These are phyloP conservation scores for Arion vulgaris DNA, from an alignment of 1,140 invertebrate genomes.

Conservation along the genomic window DNA sequence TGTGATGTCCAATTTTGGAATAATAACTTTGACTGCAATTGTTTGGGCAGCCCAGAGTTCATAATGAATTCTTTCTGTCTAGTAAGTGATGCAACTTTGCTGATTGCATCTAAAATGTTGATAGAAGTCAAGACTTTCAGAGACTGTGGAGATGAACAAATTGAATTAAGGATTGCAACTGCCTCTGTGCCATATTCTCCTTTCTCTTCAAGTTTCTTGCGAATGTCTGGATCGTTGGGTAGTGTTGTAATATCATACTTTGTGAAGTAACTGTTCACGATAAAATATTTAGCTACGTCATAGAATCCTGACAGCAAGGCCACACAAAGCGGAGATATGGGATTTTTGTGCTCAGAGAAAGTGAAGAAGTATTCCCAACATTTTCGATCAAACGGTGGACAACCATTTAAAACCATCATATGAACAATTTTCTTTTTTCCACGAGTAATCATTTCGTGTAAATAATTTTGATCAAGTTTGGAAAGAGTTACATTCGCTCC, in stretches of 20 bases:
- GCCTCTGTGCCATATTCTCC: neutral
- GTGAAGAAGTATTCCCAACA: constrained; percentile 8
- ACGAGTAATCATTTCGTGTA: constrained; percentile 18
- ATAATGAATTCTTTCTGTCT: too few species aligned
- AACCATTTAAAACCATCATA: constrained; percentile 21
- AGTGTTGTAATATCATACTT: neutral
- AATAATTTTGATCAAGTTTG: neutral
- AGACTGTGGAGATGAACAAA: neutral
- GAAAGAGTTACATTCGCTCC: constrained; percentile 17
- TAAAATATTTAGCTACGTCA: constrained; percentile 16
- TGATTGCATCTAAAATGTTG: neutral
- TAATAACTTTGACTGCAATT: neutral
- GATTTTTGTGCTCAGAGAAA: neutral
- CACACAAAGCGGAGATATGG: constrained; percentile 16
- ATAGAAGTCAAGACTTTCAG: neutral
- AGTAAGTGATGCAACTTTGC: neutral
- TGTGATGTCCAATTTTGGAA: neutral
- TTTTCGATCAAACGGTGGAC: constrained; percentile 20
- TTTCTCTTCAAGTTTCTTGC: neutral
- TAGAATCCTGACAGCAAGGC: constrained; percentile 5
- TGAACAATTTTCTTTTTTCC: neutral
- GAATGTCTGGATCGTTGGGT: neutral
- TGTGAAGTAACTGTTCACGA: constrained; percentile 16
- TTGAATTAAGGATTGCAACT: neutral
- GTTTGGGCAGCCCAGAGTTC: neutral